Evolutionary conservation across 2,113 vertebrate genomes (phyloP), one percentile per base, ranked within the genome.

Genomic region (Halcyon senegalensis): DNA sequence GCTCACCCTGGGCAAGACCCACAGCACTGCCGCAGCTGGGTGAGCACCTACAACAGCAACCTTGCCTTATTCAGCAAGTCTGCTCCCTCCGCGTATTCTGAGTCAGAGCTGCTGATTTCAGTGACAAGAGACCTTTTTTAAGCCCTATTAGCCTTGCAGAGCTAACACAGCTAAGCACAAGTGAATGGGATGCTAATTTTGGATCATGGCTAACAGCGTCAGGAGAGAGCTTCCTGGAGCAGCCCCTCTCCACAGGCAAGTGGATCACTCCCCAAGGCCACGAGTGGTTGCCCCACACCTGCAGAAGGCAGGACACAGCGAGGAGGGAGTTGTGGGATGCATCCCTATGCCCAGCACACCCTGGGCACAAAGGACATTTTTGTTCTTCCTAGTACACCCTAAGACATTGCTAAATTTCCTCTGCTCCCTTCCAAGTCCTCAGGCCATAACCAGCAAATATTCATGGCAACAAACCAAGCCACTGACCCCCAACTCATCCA

Each of bases 161-260:
- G 81, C 66, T 93, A 64, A 50, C 87, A 64, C 27, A 69, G 77
- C 43, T 74, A 68, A 72, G 55, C 84, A 53, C 7, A 0, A 89
- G 64, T 95, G 94, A 95, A 96, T 91, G 92, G 67, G 93, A 83
- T 91, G 69, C 90, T 94, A 96, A 94, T 87, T 96, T 60, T 89
- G 92, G 74, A 85, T 93, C 79, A 19, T 10, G 15, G 33, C 63
- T 79, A n/a, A 33, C 25, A 70, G 81, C 46, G 1, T 53, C 62
- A 56, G 20, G 56, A 66, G 50, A 53, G 33, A 8, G 3, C 43
- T 84, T 63, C 67, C 83, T 14, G 24, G 43, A 59, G 84, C 33
- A 2, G 66, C 20, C 27, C 43, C 25, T 28, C 53, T 64, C 66
- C 5, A 0, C 60, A 46, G 58, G 25, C 8, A 44, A 69, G 62